Percentiles rank a stretch among this genome's conserved stretches.
Evolutionary conservation across 92 coral and sea anemone genomes (phyloP).

Genomic region (Nematostella vectensis): DNA sequence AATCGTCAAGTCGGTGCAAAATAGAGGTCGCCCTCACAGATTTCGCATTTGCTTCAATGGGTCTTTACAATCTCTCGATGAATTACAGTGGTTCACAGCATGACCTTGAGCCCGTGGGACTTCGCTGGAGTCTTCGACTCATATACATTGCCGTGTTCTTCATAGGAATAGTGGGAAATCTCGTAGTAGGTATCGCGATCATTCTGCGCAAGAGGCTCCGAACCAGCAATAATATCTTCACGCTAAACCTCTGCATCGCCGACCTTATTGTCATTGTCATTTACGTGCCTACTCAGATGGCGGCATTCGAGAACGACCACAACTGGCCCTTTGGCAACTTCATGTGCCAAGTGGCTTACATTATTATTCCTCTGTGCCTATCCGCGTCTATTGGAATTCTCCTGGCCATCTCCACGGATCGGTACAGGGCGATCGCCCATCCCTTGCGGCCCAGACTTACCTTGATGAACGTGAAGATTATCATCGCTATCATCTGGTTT

Average conservation of each 20-base stretch:
- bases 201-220: constrained; percentile 66
- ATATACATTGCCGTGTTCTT: constrained; percentile 61
- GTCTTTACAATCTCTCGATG: background rate
- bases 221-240: constrained; percentile 67
- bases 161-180: constrained; percentile 65
- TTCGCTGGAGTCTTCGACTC: constrained; percentile 68
- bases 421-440: constrained; percentile 64
- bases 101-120: constrained; percentile 44
- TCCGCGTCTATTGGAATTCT: constrained; percentile 69
- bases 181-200: constrained; percentile 74
- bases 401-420: constrained; percentile 71
- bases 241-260: constrained; percentile 74
- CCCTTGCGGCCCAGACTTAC: constrained; percentile 69
- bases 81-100: background rate
- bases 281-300: constrained; percentile 86
- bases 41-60: too few species aligned
- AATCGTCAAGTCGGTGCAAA: too few species aligned
- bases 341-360: constrained; percentile 69
- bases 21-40: too few species aligned
- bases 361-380: constrained; percentile 71
- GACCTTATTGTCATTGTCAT: constrained; percentile 67
- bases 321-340: constrained; percentile 87
- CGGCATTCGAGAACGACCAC: constrained; percentile 86
- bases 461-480: constrained; percentile 34
- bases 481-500: constrained; percentile 67